Conservation (phyloP, 2,888 invertebrate species). For the Idaea aversata region DNA sequence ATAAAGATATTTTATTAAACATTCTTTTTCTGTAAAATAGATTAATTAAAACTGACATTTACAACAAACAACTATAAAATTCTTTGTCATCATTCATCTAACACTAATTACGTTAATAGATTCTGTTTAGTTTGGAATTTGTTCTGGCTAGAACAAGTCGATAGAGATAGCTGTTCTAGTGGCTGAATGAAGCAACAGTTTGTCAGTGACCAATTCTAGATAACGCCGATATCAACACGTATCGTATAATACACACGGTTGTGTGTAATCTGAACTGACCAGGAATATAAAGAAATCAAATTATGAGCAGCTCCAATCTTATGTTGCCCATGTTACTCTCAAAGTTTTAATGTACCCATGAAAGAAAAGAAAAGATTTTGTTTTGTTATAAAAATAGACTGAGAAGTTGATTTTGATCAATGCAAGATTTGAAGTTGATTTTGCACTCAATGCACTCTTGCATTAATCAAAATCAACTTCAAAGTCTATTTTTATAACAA, state of each 20-base stretch:
- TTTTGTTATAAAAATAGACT: too few relatives aligned
- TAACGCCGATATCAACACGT: neutral
- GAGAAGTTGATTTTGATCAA: too few relatives aligned
- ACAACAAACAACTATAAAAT: conserved; percentile 80
- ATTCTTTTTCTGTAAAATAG: conserved; percentile 78
- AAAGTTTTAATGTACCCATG: too few relatives aligned
- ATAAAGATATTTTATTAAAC: conserved; percentile 80
- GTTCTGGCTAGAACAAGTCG: conserved; percentile 31
- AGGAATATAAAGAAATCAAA: neutral
- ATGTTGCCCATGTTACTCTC: too few relatives aligned
- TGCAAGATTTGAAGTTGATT: too few relatives aligned
- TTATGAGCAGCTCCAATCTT: neutral
- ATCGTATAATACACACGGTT: neutral
- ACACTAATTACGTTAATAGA: conserved; percentile 70
- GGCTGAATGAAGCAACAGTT: neutral
- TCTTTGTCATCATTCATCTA: conserved; percentile 66
- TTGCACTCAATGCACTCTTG: too few relatives aligned
- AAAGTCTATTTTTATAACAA: too few relatives aligned
- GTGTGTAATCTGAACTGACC: neutral
- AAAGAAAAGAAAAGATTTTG: too few relatives aligned
- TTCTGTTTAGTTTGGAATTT: conserved; percentile 63
- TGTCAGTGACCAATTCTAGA: neutral
- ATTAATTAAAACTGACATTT: conserved; percentile 79
- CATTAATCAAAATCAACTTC: too few relatives aligned
- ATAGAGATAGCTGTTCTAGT: neutral